These are phyloP conservation scores for Clarias platycephalus DNA, from an alignment of 2,797 vertebrate species.

Conservation along the genomic window DNA sequence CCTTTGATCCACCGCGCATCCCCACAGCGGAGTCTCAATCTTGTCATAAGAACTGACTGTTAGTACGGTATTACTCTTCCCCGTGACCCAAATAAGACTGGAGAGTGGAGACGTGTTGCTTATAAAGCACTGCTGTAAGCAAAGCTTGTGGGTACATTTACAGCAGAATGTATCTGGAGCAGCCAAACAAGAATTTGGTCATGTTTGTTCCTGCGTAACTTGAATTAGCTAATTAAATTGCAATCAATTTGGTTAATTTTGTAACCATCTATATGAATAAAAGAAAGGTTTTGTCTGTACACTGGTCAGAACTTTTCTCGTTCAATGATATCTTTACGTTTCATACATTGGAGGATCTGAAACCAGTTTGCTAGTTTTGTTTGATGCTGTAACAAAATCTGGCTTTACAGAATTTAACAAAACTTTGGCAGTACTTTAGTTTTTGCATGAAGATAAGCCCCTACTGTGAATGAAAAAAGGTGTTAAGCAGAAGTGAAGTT, in stretches of 20 bases:
- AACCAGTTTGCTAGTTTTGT: too few relatives aligned
- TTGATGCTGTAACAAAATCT: too few relatives aligned
- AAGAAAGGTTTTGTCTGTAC: too few relatives aligned
- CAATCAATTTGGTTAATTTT: neutral
- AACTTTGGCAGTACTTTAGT: too few relatives aligned
- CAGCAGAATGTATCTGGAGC: neutral
- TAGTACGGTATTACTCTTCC: neutral
- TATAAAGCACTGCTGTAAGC: neutral
- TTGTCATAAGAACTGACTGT: constrained; percentile 3
- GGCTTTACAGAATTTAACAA: too few relatives aligned
- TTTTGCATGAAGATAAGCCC: too few relatives aligned
- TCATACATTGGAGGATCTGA: too few relatives aligned
- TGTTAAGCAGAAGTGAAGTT: too few relatives aligned
- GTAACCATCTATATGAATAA: neutral
- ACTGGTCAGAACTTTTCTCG: too few relatives aligned
- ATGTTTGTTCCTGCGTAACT: neutral
- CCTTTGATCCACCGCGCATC: constrained; percentile 17
- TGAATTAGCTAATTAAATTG: neutral
- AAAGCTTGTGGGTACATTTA: neutral
- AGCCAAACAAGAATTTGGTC: neutral
- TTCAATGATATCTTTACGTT: too few relatives aligned
- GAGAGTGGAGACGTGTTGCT: neutral
- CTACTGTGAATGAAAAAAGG: too few relatives aligned
- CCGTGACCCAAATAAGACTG: neutral
- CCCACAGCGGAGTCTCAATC: neutral